Base-by-base conservation (phyloP, 2,797 vertebrate genomes). In the Scleropages formosus region DNA sequence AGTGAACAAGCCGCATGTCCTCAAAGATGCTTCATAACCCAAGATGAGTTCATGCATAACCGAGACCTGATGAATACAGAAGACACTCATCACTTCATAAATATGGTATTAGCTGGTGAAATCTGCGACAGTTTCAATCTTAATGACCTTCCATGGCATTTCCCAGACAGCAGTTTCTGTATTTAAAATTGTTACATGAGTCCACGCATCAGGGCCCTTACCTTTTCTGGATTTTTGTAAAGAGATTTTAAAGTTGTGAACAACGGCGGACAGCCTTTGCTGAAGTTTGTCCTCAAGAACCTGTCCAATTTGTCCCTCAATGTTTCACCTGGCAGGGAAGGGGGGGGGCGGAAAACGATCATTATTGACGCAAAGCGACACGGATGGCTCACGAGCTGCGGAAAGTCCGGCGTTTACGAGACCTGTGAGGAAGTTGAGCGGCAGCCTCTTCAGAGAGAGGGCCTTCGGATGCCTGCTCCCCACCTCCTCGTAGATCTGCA, bases 221-320 rank as follows among this genome's bases (percentile, higher is more conserved):
- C 98, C 96, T 98, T 99, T 82, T 98, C 96, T 87, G 95, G 96
- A 90, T 96, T 94, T 82, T 93, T 91, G 87, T 98, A 99, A 56
- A 99, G 91, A 0, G 96, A 97, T 76, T 96, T 94, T 83, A 99
- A 92, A 26, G 97, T 99, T 82, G 97, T 98, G 87, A 98, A 98
- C 82, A 99, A 95, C 0, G 98, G 98, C 27, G 97, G 98, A 76
- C 97, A 99, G 76, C 98, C 98, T 89, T 99, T 99, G 86, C 96
- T 99, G 90, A 99, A 98, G 91, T 99, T 99, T 93, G 97, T 94
- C 88, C 97, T 95, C 84, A 99, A 92, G 84, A 96, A 99, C 74
- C 94, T 88, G 91, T 99, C 96, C 90, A 99, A 90, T 89, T 95
- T 96, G 82, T 97, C 95, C 84, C 94, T 91, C 88, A 99, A 98